Percentiles rank a stretch among this genome's conserved stretches.
Evolutionary conservation across 2,888 invertebrate genomes (phyloP).

Genomic region (Linnaemya tessellans): DNA sequence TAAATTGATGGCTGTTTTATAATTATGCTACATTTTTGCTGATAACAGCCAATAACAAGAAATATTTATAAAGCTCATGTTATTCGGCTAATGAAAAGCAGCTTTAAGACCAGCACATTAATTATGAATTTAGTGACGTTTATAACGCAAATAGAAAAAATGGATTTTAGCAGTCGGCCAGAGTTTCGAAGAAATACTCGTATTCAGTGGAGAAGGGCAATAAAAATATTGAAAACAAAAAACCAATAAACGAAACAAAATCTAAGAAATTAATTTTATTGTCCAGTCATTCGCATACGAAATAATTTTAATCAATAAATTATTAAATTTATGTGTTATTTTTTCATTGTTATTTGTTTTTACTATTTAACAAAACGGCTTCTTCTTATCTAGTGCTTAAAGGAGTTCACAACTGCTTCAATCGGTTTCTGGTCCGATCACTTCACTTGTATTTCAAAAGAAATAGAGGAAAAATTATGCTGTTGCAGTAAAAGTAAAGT

Average conservation of each 20-base stretch:
- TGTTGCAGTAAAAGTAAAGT: no score
- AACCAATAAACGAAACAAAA: slow-evolving; percentile 38
- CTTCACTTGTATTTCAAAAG: no score
- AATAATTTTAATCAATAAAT: slow-evolving; percentile 30
- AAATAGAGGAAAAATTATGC: no score
- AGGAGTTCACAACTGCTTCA: no score
- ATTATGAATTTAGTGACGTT: slow-evolving; percentile 65
- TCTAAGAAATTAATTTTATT: slow-evolving; percentile 36
- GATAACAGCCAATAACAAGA: slow-evolving; percentile 69
- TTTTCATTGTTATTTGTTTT: not conserved
- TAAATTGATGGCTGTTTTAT: slow-evolving; percentile 79
- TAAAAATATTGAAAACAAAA: not conserved
- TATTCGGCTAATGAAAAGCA: slow-evolving; percentile 28
- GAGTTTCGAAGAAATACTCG: slow-evolving; percentile 28
- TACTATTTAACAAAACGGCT: no score
- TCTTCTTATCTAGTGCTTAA: no score
- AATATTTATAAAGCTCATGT: slow-evolving; percentile 49
- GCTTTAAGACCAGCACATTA: slow-evolving; percentile 60
- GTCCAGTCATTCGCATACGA: slow-evolving; percentile 5
- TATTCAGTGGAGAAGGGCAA: not conserved
- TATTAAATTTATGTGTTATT: slow-evolving; percentile 25
- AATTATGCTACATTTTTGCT: slow-evolving; percentile 77
- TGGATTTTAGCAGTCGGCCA: slow-evolving; percentile 2
- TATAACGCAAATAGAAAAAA: slow-evolving; percentile 24
- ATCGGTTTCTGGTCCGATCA: no score